Conservation (phyloP, 2,888 invertebrate species). For the Lepas anatifera region DNA sequence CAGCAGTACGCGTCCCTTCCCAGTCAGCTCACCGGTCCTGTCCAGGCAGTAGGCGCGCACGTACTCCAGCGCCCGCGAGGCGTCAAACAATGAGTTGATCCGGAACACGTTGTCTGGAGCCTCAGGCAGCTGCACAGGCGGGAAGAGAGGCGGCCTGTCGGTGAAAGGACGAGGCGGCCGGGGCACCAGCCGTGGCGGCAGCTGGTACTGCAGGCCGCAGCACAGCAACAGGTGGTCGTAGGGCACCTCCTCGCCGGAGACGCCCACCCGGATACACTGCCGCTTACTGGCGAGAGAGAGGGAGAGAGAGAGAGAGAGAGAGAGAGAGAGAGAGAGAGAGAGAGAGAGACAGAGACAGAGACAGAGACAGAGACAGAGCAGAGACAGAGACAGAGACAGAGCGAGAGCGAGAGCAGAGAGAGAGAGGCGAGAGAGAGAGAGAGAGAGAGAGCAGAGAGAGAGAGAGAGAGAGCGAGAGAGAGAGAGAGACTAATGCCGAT, state of each 20-base stretch:
- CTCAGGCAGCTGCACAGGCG: not conserved
- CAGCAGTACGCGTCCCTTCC: not conserved
- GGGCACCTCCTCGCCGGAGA: not conserved
- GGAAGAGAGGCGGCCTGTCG: not conserved
- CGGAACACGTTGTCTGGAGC: constrained; percentile 49
- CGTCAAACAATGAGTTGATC: constrained; percentile 46
- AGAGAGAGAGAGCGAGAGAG: no score
- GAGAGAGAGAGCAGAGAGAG: no score
- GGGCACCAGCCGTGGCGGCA: constrained; percentile 24
- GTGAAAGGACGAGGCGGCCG: not conserved
- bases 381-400: no score
- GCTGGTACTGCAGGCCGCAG: constrained; percentile 26
- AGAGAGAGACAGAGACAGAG: no score
- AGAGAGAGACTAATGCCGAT: no score
- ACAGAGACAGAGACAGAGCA: no score
- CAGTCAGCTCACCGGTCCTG: not conserved
- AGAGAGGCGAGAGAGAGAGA: no score
- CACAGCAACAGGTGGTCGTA: constrained; percentile 26
- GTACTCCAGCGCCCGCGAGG: constrained; percentile 30
- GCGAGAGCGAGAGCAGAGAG: no score
- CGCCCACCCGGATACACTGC: not conserved
- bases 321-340: no score
- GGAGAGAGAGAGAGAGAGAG: not conserved
- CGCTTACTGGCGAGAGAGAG: not conserved
- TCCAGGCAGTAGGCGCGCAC: constrained; percentile 20